phyloP scores from a whole-genome alignment of 2,113 vertebrate genomes.

The Chaetodon trifascialis region DNA sequence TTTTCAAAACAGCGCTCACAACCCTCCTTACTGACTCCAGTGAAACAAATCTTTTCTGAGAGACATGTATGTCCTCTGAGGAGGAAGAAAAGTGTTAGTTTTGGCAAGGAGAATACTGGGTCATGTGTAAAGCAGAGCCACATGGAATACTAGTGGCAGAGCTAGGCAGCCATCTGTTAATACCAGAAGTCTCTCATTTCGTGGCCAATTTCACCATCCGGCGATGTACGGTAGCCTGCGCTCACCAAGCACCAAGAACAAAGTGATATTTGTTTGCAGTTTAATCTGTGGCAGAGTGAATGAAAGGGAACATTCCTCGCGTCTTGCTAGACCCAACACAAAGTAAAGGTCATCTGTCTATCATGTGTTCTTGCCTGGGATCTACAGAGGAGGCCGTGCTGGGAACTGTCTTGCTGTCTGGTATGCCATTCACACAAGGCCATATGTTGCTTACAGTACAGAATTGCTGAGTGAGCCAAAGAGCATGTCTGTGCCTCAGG shows the following conservation, averaged over 20 bases:
- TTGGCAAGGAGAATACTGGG: conserved; percentile 75
- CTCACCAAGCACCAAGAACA: conserved; percentile 60
- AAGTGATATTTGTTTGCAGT: conserved; percentile 64
- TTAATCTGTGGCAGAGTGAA: conserved; percentile 64
- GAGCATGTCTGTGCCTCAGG: conserved; percentile 35
- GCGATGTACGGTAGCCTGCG: conserved; percentile 52
- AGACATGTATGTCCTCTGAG: conserved; percentile 49
- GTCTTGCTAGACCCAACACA: conserved; percentile 49
- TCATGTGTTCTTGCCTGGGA: conserved; percentile 53
- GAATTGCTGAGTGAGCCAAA: conserved; percentile 49
- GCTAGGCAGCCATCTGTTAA: conserved; percentile 79
- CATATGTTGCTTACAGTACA: conserved; percentile 62
- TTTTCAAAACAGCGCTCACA: conserved; percentile 24
- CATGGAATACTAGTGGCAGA: conserved; percentile 77
- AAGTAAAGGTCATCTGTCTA: conserved; percentile 66
- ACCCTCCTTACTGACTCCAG: conserved; percentile 3
- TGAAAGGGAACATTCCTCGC: conserved; percentile 56
- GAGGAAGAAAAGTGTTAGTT: conserved; percentile 52
- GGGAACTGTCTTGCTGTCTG: conserved; percentile 55
- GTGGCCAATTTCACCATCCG: conserved; percentile 79
- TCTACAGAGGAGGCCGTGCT: conserved; percentile 43
- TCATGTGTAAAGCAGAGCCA: conserved; percentile 77
- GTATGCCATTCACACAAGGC: conserved; percentile 61
- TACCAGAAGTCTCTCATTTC: conserved; percentile 76
- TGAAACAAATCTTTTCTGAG: conserved; percentile 36